phyloP scores from a whole-genome alignment of 2,797 vertebrate species.

The Sebastiscus tertius region DNA sequence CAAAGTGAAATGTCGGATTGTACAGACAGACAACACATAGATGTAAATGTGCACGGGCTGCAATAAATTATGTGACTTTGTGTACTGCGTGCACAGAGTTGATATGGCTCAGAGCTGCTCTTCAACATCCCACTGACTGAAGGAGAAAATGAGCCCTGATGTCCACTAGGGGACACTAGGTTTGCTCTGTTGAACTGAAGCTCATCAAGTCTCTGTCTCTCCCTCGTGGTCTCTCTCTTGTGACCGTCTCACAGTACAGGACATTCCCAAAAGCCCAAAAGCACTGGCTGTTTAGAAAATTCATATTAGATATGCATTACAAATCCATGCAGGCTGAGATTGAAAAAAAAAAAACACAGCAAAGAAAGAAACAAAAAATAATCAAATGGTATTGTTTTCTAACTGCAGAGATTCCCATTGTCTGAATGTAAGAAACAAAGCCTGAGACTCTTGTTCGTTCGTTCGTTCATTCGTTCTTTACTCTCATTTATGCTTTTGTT shows the following conservation, averaged over 20 bases:
- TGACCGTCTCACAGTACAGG: slow-evolving; percentile 32
- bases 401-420: slow-evolving; percentile 22
- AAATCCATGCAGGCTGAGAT: slow-evolving; percentile 52
- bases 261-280: slow-evolving; percentile 54
- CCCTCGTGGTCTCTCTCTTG: neutral
- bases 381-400: slow-evolving; percentile 12
- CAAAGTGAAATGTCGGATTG: slow-evolving; percentile 51
- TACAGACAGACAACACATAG: slow-evolving; percentile 30
- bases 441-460: neutral
- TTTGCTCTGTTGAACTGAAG: slow-evolving; percentile 40
- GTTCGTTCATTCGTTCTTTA: neutral
- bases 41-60: slow-evolving; percentile 39
- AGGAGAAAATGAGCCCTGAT: slow-evolving; percentile 17
- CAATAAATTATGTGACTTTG: slow-evolving; percentile 35
- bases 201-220: slow-evolving; percentile 27
- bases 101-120: slow-evolving; percentile 21
- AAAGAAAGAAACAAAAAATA: slow-evolving; percentile 22
- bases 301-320: slow-evolving; percentile 53
- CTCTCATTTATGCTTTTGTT: neutral
- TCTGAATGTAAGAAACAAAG: neutral
- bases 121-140: neutral
- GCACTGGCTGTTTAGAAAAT: slow-evolving; percentile 59
- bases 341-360: neutral
- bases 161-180: slow-evolving; percentile 77
- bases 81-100: neutral